Percentiles rank a stretch among this genome's conserved stretches.
phyloP scores from a whole-genome alignment of 2,888 invertebrate species.

The Ptychoptera albimana region DNA sequence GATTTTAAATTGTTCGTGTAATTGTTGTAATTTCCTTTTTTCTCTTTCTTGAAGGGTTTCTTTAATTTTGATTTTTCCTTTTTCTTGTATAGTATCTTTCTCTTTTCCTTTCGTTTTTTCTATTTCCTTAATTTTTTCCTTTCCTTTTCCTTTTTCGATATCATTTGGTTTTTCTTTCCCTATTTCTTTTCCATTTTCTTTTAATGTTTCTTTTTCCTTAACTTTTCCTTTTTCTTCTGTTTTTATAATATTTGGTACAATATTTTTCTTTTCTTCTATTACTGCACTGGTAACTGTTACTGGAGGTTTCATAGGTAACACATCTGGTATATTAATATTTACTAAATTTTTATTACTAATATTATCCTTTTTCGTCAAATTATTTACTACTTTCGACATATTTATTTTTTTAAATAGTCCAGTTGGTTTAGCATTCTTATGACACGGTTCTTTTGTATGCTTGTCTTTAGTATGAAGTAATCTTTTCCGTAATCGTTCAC shows the following conservation, averaged over 20 bases:
- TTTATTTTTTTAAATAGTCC: background rate
- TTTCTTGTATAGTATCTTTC: background rate
- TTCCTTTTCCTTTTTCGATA: too few relatives aligned
- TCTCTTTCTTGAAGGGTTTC: background rate
- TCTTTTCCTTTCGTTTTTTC: background rate
- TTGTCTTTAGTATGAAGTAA: slow-evolving; percentile 16
- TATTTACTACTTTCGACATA: background rate
- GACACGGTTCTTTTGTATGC: background rate
- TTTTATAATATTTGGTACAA: too few relatives aligned
- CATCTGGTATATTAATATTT: too few relatives aligned
- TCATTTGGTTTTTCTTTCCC: too few relatives aligned
- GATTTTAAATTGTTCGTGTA: slow-evolving; percentile 16
- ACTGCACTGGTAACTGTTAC: too few relatives aligned
- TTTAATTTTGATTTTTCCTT: background rate
- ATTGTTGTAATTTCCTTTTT: slow-evolving; percentile 13
- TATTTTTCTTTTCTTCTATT: too few relatives aligned
- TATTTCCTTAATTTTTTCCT: background rate
- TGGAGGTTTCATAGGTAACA: too few relatives aligned
- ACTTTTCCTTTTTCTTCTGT: too few relatives aligned
- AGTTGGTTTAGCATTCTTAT: background rate
- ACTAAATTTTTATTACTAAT: too few relatives aligned
- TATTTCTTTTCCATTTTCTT: too few relatives aligned
- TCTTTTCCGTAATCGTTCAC: slow-evolving; percentile 28
- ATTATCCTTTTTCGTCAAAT: background rate
- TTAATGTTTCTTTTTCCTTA: too few relatives aligned